phyloP scores from a whole-genome alignment of 2,113 vertebrate species.

The Sylvilagus bachmani region DNA sequence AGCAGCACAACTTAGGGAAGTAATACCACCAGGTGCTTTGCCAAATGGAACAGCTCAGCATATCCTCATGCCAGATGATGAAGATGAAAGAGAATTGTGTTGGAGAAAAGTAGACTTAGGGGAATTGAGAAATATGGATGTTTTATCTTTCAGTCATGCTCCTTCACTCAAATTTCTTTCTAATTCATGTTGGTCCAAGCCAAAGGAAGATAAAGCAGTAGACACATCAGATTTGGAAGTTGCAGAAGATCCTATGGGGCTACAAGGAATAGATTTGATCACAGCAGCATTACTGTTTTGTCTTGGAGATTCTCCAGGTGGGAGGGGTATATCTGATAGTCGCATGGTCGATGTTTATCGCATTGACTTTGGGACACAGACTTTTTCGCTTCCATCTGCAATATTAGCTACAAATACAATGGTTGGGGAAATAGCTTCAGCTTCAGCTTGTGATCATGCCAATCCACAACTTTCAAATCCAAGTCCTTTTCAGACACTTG shows the following conservation, averaged over 20 bases:
- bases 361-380: constrained; percentile 97
- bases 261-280: constrained; percentile 97
- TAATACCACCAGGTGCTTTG: constrained; percentile 87
- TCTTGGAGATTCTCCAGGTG: constrained; percentile 96
- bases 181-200: constrained; percentile 87
- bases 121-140: constrained; percentile 88
- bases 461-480: constrained; percentile 97
- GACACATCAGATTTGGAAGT: constrained; percentile 97
- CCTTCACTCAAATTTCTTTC: constrained; percentile 88
- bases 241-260: constrained; percentile 95
- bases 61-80: constrained; percentile 88
- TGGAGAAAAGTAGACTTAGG: constrained; percentile 90
- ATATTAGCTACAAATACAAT: constrained; percentile 97
- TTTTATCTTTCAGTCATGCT: constrained; percentile 88
- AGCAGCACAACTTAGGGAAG: constrained; percentile 86
- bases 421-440: constrained; percentile 98
- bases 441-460: constrained; percentile 97
- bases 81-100: constrained; percentile 86
- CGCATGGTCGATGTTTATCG: constrained; percentile 92
- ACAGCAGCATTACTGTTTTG: constrained; percentile 97
- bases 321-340: constrained; percentile 96
- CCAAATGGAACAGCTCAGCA: constrained; percentile 91
- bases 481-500: constrained; percentile 96
- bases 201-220: constrained; percentile 95
- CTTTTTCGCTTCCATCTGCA: constrained; percentile 97